Conservation (phyloP, 2,113 vertebrate genomes). For the Platycercus adscitus region DNA sequence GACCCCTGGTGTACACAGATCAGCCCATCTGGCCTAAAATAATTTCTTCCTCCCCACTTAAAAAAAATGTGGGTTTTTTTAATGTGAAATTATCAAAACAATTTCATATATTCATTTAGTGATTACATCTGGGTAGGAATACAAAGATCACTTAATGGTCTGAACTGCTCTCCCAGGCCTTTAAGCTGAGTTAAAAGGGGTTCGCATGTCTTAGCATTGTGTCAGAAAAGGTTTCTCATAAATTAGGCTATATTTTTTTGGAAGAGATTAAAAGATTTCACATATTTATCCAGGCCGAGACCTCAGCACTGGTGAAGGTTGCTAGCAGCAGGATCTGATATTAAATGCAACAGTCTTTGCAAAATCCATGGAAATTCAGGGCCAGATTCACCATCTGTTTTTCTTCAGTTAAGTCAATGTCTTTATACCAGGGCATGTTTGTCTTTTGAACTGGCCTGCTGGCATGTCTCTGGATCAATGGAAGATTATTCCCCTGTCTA, state of each 20-base stretch:
- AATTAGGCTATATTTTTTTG: background rate
- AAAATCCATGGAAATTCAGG: constrained; percentile 1
- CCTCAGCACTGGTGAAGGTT: background rate
- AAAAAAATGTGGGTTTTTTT: background rate
- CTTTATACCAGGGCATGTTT: background rate
- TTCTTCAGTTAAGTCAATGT: constrained; percentile 1
- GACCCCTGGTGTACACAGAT: background rate
- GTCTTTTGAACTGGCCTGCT: constrained; percentile 16
- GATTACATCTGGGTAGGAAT: background rate
- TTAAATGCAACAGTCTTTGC: background rate
- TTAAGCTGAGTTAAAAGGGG: background rate
- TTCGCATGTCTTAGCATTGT: background rate
- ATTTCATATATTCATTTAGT: background rate
- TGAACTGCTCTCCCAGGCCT: background rate
- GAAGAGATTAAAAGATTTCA: background rate
- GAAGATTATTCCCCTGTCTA: constrained; percentile 25
- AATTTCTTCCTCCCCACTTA: background rate
- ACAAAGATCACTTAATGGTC: background rate
- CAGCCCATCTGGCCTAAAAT: background rate
- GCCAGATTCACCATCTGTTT: constrained; percentile 32
- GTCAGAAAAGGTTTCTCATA: background rate
- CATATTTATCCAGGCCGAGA: background rate
- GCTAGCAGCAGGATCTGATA: background rate
- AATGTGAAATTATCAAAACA: background rate
- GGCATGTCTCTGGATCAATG: constrained; percentile 9